Evolutionary conservation across 2,797 vertebrate species (phyloP).

Genomic region (Sebastes vulpes): DNA sequence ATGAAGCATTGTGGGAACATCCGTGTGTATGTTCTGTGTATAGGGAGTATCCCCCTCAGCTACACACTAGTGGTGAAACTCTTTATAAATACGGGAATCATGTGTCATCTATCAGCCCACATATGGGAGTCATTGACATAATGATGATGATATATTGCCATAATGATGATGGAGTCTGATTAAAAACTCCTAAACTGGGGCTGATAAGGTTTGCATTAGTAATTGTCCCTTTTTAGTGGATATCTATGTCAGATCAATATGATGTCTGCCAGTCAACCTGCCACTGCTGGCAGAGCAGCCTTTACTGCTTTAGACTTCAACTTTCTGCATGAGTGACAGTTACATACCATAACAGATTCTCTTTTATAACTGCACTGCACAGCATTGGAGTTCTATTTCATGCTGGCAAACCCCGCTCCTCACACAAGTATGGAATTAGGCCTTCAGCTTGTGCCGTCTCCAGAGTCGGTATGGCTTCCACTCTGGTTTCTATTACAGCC

Average conservation of each 20-base stretch:
- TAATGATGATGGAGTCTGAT: conserved; percentile 62
- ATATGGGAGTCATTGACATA: conserved; percentile 70
- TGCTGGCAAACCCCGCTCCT: conserved; percentile 59
- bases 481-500: conserved; percentile 75
- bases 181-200: conserved; percentile 37
- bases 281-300: conserved; percentile 29
- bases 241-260: conserved; percentile 64
- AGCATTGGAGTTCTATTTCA: conserved; percentile 76
- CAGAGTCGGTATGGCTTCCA: conserved; percentile 59
- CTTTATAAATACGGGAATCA: conserved; percentile 32
- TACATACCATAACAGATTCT: conserved; percentile 71
- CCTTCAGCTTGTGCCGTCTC: conserved; percentile 59
- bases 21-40: not conserved
- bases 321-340: conserved; percentile 75
- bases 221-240: conserved; percentile 13
- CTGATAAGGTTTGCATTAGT: conserved; percentile 65
- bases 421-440: conserved; percentile 69
- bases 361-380: conserved; percentile 67
- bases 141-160: conserved; percentile 43
- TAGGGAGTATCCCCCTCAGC: not conserved
- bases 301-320: conserved; percentile 45
- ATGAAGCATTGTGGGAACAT: conserved; percentile 10
- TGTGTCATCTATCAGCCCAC: conserved; percentile 54
- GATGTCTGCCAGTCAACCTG: conserved; percentile 60
- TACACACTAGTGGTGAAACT: conserved; percentile 20